A percentile compares a stretch with the other conserved stretches of the same genome.
These are phyloP conservation scores for Eulemur macaco DNA, from an alignment of 2,113 vertebrate genomes.

Conservation along the genomic window DNA sequence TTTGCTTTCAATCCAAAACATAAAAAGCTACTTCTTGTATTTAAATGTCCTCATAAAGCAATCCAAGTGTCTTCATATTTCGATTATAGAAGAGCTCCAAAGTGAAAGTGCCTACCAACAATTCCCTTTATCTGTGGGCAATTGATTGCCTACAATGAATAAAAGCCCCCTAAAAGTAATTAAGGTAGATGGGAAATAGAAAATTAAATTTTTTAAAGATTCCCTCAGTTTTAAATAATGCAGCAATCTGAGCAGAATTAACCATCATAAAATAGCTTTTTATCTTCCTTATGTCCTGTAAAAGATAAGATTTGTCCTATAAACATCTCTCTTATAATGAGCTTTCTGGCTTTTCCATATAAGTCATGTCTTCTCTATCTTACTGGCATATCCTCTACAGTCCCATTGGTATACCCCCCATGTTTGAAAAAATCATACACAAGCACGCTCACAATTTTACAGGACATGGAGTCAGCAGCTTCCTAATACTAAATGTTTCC, in stretches of 20 bases:
- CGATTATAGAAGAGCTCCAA: slow-evolving; percentile 35
- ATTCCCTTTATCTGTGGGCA: slow-evolving; percentile 51
- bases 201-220: slow-evolving; percentile 61
- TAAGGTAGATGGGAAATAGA: slow-evolving; percentile 58
- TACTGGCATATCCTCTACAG: background rate
- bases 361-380: slow-evolving; percentile 19
- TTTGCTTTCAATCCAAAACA: slow-evolving; percentile 53
- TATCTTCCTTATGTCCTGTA: slow-evolving; percentile 51
- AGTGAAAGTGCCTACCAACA: slow-evolving; percentile 62
- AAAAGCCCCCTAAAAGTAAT: slow-evolving; percentile 60
- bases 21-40: slow-evolving; percentile 56
- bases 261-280: slow-evolving; percentile 64
- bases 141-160: slow-evolving; percentile 58
- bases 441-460: background rate
- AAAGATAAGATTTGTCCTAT: slow-evolving; percentile 64
- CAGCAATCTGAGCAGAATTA: slow-evolving; percentile 60
- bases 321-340: slow-evolving; percentile 56
- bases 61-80: slow-evolving; percentile 60
- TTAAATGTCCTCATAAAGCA: slow-evolving; percentile 58
- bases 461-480: background rate
- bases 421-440: background rate
- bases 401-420: background rate
- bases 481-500: background rate
- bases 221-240: slow-evolving; percentile 70
- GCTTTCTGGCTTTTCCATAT: slow-evolving; percentile 38